Evolutionary conservation across 1,140 invertebrate species (phyloP).

Genomic region (Megalonaias nervosa): DNA sequence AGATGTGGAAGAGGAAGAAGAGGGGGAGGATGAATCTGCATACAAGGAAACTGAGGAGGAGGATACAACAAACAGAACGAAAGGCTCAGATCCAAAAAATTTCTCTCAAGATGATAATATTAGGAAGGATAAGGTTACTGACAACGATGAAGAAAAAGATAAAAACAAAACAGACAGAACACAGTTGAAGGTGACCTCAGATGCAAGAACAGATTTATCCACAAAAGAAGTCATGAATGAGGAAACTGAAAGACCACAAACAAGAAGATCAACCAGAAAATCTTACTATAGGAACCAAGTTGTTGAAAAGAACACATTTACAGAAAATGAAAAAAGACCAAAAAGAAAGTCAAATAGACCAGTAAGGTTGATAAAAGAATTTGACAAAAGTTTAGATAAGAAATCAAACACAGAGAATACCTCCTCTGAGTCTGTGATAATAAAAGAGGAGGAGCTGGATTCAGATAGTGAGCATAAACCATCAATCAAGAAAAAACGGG

Average conservation of each 20-base stretch:
- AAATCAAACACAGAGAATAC: constrained; percentile 6
- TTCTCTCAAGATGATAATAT: not conserved
- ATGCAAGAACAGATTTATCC: constrained; percentile 31
- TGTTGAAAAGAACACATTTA: not conserved
- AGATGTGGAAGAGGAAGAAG: constrained; percentile 12
- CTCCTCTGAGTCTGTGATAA: no score
- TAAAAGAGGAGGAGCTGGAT: no score
- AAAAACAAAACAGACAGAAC: not conserved
- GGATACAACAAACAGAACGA: not conserved
- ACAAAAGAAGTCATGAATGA: constrained; percentile 1
- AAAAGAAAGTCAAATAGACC: constrained; percentile 8
- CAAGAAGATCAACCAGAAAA: not conserved
- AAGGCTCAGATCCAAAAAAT: not conserved
- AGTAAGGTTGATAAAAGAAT: constrained; percentile 1
- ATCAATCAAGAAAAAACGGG: no score
- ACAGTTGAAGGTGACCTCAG: not conserved
- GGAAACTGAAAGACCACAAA: not conserved
- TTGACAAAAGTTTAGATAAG: constrained; percentile 1
- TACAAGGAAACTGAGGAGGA: constrained; percentile 9
- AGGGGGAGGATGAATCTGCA: constrained; percentile 12
- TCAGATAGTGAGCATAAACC: no score
- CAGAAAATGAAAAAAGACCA: constrained; percentile 11
- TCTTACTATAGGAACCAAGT: not conserved
- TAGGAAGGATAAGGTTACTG: not conserved
- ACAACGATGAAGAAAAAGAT: constrained; percentile 2